Base-by-base conservation (phyloP, 2,888 invertebrate genomes). In the Blastobasis lacticolella region DNA sequence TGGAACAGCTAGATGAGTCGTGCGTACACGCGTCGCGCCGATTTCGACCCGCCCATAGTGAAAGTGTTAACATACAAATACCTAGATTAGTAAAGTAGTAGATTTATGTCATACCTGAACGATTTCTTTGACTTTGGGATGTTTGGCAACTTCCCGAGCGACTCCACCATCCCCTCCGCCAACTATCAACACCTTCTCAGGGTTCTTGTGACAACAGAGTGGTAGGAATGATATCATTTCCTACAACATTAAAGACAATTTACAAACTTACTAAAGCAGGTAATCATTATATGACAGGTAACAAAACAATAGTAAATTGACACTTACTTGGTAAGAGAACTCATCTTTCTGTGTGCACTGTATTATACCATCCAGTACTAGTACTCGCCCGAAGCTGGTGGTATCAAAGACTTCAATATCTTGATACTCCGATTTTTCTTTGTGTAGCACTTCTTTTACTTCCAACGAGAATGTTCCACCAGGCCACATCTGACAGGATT, bases 111-210 rank as follows among this genome's bases (percentile, higher is more conserved):
- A 56, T 70, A 88, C 88, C 83, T 91, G 93, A 50, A 94, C 92
- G 53, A 98, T 94, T 66, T 91, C 88, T 67, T 97, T 92, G 0
- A 99, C 98, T 54, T 89, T 78, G 0, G 97, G 96, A 81, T 98
- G 97, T 78, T 99, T 99, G 1, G 94, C 91, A 0, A 98, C 96
- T 79, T 99, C 99, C 7, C 99, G 91, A 0, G 97, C 96, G 5
- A 98, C 98, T 1, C 99, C 99, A 0, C 99, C 99, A 81, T 99
- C 99, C 0, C 99, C 99, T 0, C 99, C 99, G 0, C 99, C 99
- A 23, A 99, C 96, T 60, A 99, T 97, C 40, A 99, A 88, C 4
- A 97, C 98, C 63, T 93, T 94, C 72, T 94, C 92, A 0, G 99
- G 99, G 67, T 94, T 92, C 5, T 94, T 93, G 81, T 99, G 99